Conservation (phyloP, 1,140 invertebrate species). For the Tachypleus tridentatus region DNA sequence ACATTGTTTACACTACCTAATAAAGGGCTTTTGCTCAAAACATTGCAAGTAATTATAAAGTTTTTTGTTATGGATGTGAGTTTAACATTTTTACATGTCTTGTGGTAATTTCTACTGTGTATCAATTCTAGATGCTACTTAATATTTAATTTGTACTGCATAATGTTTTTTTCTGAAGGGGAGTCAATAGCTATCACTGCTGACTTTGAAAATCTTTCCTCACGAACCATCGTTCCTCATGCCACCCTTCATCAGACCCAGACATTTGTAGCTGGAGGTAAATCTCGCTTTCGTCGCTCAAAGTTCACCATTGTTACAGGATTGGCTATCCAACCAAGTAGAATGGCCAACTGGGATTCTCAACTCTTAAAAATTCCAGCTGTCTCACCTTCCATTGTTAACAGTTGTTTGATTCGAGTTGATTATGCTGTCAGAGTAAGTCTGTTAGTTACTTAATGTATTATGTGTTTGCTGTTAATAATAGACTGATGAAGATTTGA, state of each 20-base stretch:
- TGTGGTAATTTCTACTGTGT: too few species aligned
- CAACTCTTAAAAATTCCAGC: slow-evolving; percentile 40
- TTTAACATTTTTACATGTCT: too few species aligned
- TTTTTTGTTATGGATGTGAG: too few species aligned
- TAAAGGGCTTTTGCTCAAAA: too few species aligned
- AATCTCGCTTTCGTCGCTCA: slow-evolving; percentile 34
- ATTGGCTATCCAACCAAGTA: slow-evolving; percentile 25
- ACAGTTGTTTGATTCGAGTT: slow-evolving; percentile 40
- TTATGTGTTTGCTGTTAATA: not conserved
- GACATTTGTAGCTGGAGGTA: slow-evolving; percentile 39
- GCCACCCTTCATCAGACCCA: slow-evolving; percentile 41
- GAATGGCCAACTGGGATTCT: slow-evolving; percentile 34
- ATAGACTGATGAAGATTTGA: too few species aligned
- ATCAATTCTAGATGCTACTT: too few species aligned
- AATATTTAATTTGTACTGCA: too few species aligned
- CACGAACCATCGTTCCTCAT: slow-evolving; percentile 38
- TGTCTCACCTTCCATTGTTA: slow-evolving; percentile 40
- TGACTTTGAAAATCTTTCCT: slow-evolving; percentile 40
- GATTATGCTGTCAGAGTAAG: slow-evolving; percentile 40
- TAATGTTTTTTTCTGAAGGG: slow-evolving; percentile 26
- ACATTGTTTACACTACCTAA: too few species aligned
- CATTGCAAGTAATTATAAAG: too few species aligned
- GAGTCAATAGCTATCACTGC: slow-evolving; percentile 42
- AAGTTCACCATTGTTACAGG: slow-evolving; percentile 40
- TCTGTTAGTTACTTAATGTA: slow-evolving; percentile 4